Evolutionary conservation across 2,797 vertebrate genomes (phyloP).

Genomic region (Pagetopsis macropterus): DNA sequence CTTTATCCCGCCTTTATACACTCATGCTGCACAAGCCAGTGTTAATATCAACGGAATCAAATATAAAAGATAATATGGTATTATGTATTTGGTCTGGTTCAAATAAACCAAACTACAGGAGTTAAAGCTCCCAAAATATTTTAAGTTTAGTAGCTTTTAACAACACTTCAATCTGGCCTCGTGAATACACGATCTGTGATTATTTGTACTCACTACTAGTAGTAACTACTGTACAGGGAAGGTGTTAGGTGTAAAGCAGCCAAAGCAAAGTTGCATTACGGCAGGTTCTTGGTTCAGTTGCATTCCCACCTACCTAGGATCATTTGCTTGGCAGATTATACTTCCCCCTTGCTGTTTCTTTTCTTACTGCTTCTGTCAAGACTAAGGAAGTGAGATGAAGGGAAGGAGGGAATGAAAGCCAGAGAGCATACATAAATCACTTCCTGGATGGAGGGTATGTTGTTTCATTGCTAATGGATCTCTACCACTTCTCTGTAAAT

Average conservation of each 20-base stretch:
- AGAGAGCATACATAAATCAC: slow-evolving; percentile 76
- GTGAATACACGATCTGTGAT: too few relatives aligned
- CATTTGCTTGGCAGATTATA: slow-evolving; percentile 45
- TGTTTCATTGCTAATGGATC: slow-evolving; percentile 78
- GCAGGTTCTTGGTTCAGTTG: slow-evolving; percentile 24
- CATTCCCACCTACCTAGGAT: slow-evolving; percentile 40
- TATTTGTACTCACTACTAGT: too few relatives aligned
- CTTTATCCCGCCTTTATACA: too few relatives aligned
- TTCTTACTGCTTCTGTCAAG: slow-evolving; percentile 67
- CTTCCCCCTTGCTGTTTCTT: slow-evolving; percentile 51
- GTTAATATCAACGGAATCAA: too few relatives aligned
- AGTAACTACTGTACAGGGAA: not conserved
- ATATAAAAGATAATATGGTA: too few relatives aligned
- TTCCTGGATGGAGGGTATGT: slow-evolving; percentile 69
- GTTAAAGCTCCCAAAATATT: not conserved
- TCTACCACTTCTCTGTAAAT: slow-evolving; percentile 71
- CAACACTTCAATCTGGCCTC: not conserved
- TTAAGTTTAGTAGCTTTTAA: slow-evolving; percentile 9
- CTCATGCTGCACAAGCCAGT: too few relatives aligned
- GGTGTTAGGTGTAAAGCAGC: slow-evolving; percentile 15
- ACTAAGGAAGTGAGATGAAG: slow-evolving; percentile 67
- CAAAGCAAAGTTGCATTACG: slow-evolving; percentile 30
- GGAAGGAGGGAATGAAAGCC: slow-evolving; percentile 66
- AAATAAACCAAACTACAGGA: too few relatives aligned
- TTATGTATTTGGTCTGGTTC: too few relatives aligned